Conservation (phyloP, 2,888 invertebrate species). For the Pseudolycoriella hygida region DNA sequence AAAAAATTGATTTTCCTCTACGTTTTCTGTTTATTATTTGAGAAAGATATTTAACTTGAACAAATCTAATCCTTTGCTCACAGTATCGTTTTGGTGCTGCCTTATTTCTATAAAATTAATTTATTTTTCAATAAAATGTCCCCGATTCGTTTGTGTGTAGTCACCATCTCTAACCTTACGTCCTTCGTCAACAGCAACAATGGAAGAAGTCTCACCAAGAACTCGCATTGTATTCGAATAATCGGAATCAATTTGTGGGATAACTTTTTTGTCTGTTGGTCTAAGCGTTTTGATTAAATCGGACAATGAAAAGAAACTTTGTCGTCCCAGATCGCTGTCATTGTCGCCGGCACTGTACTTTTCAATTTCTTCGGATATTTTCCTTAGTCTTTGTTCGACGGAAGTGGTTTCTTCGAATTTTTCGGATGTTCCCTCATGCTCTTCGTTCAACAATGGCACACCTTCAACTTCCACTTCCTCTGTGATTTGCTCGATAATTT, state of each 20-base stretch:
- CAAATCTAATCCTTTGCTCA: too few relatives aligned
- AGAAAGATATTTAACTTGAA: too few relatives aligned
- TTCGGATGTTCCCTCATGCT: conserved; percentile 1
- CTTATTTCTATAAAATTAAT: too few relatives aligned
- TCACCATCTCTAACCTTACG: conserved; percentile 8
- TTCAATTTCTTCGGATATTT: conserved; percentile 26
- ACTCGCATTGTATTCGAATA: conserved; percentile 30
- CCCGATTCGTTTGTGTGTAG: conserved; percentile 4
- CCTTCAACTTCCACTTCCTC: too few relatives aligned
- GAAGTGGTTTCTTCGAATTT: conserved; percentile 18
- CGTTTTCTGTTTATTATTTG: too few relatives aligned
- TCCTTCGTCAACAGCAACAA: conserved; percentile 12
- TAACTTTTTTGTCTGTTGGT: conserved; percentile 22
- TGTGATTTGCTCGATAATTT: too few relatives aligned
- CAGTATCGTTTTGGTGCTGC: too few relatives aligned
- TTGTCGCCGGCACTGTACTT: conserved; percentile 17
- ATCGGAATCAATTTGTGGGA: conserved; percentile 29
- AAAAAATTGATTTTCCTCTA: too few relatives aligned
- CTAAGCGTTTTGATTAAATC: conserved; percentile 27
- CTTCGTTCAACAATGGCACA: too few relatives aligned
- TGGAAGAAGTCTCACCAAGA: conserved; percentile 22
- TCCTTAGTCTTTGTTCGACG: conserved; percentile 26
- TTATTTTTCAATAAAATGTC: too few relatives aligned
- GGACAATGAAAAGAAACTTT: conserved; percentile 26
- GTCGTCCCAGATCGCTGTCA: conserved; percentile 22